Percentiles rank a stretch among this genome's conserved stretches.
Conservation (phyloP, 2,113 vertebrate species). For the Lathamus discolor region DNA sequence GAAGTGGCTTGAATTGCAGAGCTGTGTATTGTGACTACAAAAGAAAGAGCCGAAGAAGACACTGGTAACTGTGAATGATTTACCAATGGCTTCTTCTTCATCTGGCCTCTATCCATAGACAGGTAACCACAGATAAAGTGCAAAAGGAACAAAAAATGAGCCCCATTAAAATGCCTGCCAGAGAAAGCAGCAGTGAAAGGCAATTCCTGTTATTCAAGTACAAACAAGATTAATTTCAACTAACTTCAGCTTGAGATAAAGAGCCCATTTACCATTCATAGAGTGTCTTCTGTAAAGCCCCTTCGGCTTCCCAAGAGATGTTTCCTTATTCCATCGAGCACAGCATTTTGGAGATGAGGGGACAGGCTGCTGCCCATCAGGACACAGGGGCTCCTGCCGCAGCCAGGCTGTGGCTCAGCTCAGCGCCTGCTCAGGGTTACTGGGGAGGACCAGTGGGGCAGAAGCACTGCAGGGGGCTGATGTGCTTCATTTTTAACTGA, state of each 20-base stretch:
- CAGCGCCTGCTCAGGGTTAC: rapidly evolving
- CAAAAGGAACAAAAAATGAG: neutral
- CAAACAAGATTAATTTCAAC: neutral
- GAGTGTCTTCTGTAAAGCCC: neutral
- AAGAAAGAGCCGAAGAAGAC: neutral
- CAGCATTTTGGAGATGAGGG: neutral
- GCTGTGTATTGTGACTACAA: rapidly evolving
- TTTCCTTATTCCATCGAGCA: neutral
- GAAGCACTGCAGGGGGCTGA: neutral
- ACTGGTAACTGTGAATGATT: neutral
- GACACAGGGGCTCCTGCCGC: rapidly evolving
- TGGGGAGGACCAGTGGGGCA: neutral
- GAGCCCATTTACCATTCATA: neutral
- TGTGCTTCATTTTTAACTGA: neutral
- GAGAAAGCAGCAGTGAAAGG: neutral
- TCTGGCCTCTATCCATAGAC: neutral
- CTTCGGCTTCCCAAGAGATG: neutral
- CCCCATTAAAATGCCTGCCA: neutral
- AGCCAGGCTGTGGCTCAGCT: neutral
- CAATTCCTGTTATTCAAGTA: neutral
- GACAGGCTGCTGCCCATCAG: neutral
- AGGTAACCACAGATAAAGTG: neutral
- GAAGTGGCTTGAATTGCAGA: neutral
- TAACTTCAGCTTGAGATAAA: neutral
- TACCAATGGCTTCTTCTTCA: neutral